Conservation (phyloP, 2,113 vertebrate species). For the Mormyrus lacerda region DNA sequence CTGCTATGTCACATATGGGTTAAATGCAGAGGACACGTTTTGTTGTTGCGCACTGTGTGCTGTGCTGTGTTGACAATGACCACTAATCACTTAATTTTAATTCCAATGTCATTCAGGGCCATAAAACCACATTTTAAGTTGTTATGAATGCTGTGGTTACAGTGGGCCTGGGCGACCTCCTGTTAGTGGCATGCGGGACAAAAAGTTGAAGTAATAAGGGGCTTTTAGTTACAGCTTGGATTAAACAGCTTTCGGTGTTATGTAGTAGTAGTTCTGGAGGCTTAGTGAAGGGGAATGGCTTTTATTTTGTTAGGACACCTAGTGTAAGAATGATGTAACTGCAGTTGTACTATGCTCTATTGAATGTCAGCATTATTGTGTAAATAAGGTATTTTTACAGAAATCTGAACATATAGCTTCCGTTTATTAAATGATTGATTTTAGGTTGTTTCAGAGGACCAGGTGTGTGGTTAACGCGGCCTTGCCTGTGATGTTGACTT, state of each 20-base stretch:
- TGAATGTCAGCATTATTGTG: background rate
- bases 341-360: slow-evolving; percentile 18
- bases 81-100: too few relatives aligned
- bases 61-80: too few relatives aligned
- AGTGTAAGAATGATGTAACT: slow-evolving; percentile 41
- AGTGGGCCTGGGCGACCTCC: background rate
- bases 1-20: too few relatives aligned
- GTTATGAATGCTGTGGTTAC: background rate
- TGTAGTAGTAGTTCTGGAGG: slow-evolving; percentile 1
- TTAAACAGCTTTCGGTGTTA: background rate
- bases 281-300: slow-evolving; percentile 20
- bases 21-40: too few relatives aligned
- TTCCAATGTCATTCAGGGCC: background rate
- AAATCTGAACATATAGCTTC: background rate
- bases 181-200: background rate
- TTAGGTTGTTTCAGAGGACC: background rate
- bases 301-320: slow-evolving; percentile 56
- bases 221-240: background rate
- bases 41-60: too few relatives aligned
- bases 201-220: background rate
- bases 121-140: background rate
- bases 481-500: slow-evolving; percentile 17
- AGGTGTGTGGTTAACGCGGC: background rate
- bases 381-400: background rate
- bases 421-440: background rate